Conservation (phyloP, 2,888 invertebrate species). For the Nomada flava region DNA sequence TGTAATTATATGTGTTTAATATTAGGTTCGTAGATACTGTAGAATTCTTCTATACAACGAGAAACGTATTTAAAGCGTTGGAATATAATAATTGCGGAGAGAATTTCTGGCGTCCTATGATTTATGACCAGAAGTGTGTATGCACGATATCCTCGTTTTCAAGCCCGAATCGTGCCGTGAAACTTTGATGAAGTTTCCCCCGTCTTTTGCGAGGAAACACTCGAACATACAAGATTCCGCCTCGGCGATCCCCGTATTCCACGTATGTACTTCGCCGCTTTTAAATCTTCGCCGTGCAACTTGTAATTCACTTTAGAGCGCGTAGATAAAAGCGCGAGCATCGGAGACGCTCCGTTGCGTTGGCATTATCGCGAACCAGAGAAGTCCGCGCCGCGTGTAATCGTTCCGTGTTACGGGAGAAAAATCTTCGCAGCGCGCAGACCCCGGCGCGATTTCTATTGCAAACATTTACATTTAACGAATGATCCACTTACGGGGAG, state of each 20-base stretch:
- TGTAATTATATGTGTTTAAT: no score
- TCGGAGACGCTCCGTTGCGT: conserved; percentile 7
- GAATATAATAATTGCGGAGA: no score
- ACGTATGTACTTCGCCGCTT: neutral
- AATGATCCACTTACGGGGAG: conserved; percentile 51
- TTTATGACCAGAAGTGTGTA: no score
- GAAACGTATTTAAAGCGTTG: no score
- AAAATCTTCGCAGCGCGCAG: conserved; percentile 3
- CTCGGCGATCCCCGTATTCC: neutral
- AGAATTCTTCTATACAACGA: no score
- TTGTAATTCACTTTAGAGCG: conserved; percentile 34
- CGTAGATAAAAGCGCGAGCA: conserved; percentile 36
- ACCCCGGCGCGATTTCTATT: conserved; percentile 36
- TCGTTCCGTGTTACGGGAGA: conserved; percentile 13
- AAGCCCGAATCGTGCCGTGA: conserved; percentile 15
- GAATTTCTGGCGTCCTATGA: no score
- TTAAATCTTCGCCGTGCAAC: conserved; percentile 15
- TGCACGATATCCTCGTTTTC: conserved; percentile 7
- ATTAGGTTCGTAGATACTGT: no score
- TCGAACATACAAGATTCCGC: neutral
- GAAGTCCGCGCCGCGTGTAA: neutral
- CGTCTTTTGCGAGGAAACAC: conserved; percentile 6
- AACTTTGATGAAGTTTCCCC: conserved; percentile 17
- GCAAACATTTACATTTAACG: conserved; percentile 50
- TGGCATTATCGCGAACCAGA: conserved; percentile 30